Evolutionary conservation across 2,888 invertebrate species (phyloP), one percentile per base, ranked within the genome.

Genomic region (Nasonovia ribisnigri): DNA sequence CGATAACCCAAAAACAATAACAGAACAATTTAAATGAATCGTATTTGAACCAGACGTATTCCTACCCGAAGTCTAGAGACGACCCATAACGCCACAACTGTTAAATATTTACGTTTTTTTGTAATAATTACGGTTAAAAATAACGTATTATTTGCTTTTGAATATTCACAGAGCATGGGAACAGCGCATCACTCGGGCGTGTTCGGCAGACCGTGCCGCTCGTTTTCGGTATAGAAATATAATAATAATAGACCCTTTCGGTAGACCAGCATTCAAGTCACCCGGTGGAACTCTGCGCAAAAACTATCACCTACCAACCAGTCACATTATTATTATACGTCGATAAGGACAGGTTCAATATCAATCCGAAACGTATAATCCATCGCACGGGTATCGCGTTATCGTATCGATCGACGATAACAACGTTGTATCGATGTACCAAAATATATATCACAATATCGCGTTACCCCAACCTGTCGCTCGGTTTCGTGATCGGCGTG

Each of bases 341-440:
- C 77, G 77, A 77, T 77, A 77, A 77, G 20, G 8, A 77, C 77
- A 20, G 77, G 36, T 77, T 67, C 36, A 8, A 77, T 36, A 77
- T 77, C 77, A 77, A 36, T 36, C 8, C 36, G 20, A 36, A 77
- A 77, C 67, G 20, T 8, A 20, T 77, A 20, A 20, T 36, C 77
- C 20, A 77, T 77, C 77, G 36, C 77, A 77, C 77, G 77, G 77
- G 77, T 77, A 77, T 77, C 77, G 77, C 77, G 36, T 77, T 77
- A 77, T 77, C 36, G 77, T 77, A 36, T 36, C 77, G 77, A 36
- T 42, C 77, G 77, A 77, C 77, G 77, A 77, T 77, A 77, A 36
- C 36, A 36, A 36, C 8, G 36, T 20, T 3, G 60, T 13, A 13
- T n/a, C n/a, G n/a, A 1, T n/a, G 16, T 77, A 36, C 77, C 36